Evolutionary conservation across 2,888 invertebrate genomes (phyloP).

Genomic region (Lasiommata megera): DNA sequence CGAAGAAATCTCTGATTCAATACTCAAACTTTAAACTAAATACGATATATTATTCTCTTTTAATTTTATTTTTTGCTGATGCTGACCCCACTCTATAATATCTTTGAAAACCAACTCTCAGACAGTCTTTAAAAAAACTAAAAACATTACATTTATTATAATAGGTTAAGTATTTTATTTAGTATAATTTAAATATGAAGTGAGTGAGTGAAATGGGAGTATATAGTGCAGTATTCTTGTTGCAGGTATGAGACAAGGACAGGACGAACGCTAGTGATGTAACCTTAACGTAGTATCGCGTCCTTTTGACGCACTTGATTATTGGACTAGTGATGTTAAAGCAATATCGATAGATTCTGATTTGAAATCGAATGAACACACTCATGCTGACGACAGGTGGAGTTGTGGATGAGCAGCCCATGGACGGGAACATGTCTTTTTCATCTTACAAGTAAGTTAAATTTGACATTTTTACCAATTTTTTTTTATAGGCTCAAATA

Average conservation of each 20-base stretch:
- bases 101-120: too few relatives aligned
- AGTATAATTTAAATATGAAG: too few relatives aligned
- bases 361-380: slow-evolving; percentile 66
- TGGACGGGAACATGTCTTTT: slow-evolving; percentile 73
- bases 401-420: slow-evolving; percentile 67
- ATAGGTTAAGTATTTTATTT: too few relatives aligned
- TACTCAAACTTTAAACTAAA: too few relatives aligned
- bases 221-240: slow-evolving; percentile 31
- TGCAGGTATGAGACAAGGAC: slow-evolving; percentile 50
- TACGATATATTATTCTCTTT: too few relatives aligned
- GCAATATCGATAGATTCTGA: slow-evolving; percentile 35
- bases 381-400: slow-evolving; percentile 75
- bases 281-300: slow-evolving; percentile 52
- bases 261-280: slow-evolving; percentile 55
- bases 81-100: too few relatives aligned
- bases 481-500: too few relatives aligned
- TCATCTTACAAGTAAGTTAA: slow-evolving; percentile 72
- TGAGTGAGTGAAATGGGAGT: not conserved
- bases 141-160: too few relatives aligned
- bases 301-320: slow-evolving; percentile 53
- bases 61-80: too few relatives aligned
- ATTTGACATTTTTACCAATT: too few relatives aligned
- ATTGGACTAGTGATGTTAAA: slow-evolving; percentile 56
- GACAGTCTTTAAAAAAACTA: too few relatives aligned
- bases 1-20: too few relatives aligned